Conservation (phyloP, 2,113 vertebrate species). For the Dipodomys merriami region DNA sequence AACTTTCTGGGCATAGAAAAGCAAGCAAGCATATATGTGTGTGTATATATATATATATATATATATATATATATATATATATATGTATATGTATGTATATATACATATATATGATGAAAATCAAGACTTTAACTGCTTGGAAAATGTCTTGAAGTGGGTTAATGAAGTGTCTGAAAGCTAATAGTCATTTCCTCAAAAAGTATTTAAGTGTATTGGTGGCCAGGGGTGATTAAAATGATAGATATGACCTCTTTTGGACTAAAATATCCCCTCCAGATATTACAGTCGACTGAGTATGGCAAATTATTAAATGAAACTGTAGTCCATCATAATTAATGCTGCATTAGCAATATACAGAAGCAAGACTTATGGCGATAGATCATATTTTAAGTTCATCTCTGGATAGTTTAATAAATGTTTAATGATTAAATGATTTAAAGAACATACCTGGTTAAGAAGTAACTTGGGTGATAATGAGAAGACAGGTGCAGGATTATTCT, state of each 20-base stretch:
- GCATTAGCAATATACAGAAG: background rate
- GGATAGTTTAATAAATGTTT: background rate
- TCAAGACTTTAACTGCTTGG: background rate
- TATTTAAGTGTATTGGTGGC: conserved; percentile 12
- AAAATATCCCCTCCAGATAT: background rate
- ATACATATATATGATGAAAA: background rate
- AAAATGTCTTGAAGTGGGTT: background rate
- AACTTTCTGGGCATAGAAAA: conserved; percentile 22
- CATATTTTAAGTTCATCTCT: background rate
- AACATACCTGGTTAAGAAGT: background rate
- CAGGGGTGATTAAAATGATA: background rate
- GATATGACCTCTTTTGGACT: background rate
- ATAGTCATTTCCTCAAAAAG: conserved; percentile 49
- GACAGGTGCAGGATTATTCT: background rate
- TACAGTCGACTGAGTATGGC: background rate
- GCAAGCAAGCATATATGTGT: background rate
- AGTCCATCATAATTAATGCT: conserved; percentile 25
- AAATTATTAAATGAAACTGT: conserved; percentile 9
- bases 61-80: too few relatives aligned
- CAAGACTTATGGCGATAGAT: background rate
- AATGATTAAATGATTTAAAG: background rate
- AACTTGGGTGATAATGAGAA: background rate
- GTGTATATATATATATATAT: too few relatives aligned
- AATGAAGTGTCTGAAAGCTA: conserved; percentile 9
- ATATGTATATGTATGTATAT: too few relatives aligned